Evolutionary conservation across 2,797 vertebrate genomes (phyloP).

Genomic region (Triplophysa yarkandensis): DNA sequence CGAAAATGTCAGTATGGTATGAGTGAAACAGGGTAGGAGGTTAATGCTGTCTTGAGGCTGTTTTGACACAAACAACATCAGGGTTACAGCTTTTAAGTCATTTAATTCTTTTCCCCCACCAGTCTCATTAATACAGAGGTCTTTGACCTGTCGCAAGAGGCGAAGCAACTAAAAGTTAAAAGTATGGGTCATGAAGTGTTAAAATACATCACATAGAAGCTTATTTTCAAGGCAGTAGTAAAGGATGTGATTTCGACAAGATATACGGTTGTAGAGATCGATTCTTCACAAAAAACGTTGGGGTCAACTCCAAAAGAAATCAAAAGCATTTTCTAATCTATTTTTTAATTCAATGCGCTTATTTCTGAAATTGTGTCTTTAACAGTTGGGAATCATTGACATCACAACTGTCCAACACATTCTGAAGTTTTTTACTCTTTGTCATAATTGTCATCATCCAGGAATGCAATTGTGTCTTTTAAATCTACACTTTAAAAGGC

Average conservation of each 20-base stretch:
- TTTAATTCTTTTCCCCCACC: slow-evolving; percentile 27
- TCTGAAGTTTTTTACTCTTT: not conserved
- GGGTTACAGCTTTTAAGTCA: slow-evolving; percentile 33
- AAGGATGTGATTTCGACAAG: not conserved
- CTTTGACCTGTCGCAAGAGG: slow-evolving; percentile 7
- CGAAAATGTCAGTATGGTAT: slow-evolving; percentile 40
- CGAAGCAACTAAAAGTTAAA: slow-evolving; percentile 8
- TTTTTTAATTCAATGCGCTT: too few relatives aligned
- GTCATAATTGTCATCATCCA: too few relatives aligned
- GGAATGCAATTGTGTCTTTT: too few relatives aligned
- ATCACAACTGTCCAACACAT: not conserved
- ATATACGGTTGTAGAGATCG: not conserved
- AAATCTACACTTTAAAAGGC: not conserved
- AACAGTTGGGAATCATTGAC: not conserved
- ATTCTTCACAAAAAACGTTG: too few relatives aligned
- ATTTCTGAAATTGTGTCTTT: too few relatives aligned
- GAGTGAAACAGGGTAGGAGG: slow-evolving; percentile 37
- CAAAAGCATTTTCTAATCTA: not conserved
- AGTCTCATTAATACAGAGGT: slow-evolving; percentile 13
- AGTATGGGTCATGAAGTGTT: not conserved
- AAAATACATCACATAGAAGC: not conserved
- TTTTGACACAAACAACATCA: slow-evolving; percentile 30
- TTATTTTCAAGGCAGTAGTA: not conserved
- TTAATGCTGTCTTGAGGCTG: slow-evolving; percentile 45
- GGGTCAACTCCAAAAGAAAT: not conserved